Base-by-base conservation (phyloP, 2,888 invertebrate genomes). In the Dryocosmus kuriphilus region DNA sequence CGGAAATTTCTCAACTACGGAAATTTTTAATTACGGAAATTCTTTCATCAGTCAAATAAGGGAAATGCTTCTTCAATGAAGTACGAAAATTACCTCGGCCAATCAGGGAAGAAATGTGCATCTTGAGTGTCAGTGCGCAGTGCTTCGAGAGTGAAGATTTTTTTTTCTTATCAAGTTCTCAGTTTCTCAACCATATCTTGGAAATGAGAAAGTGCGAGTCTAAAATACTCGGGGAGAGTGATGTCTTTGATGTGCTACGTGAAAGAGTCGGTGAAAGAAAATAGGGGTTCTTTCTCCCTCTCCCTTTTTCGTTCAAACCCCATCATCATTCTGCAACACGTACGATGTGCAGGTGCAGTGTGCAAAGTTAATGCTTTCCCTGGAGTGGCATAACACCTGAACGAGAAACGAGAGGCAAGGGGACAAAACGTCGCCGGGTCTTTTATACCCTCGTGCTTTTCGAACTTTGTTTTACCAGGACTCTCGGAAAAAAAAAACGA, bases 291-390 rank as follows among this genome's bases (percentile, higher is more conserved):
- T 30, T 51, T n/a, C 14, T n/a, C 30, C 30, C 67, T n/a, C 30
- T 30, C 51, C 46, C 51, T 71, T 71, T 51, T 32, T 71, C 30
- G 30, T 71, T 51, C 51, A 27, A 46, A 71, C 51, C 71, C 51
- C 30, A 22, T 51, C 71, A 71, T 41, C 71, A 71, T 71, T 71
- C 71, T 71, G 51, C 71, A 46, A 51, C 71, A 71, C n/a, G 71
- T 71, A 71, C 71, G 71, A 71, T 71, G 51, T 51, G 71, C 71
- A 71, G 71, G 51, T 71, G 71, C 71, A 71, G n/a, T n/a, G 51
- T 71, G 51, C 71, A 71, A 71, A 71, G 71, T 71, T 71, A 71
- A 71, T 71, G 46, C 32, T 30, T 71, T 71, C 71, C 51, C 71
- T 71, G 71, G 51, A 71, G 71, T 71, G 71, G 51, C 30, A 71